A percentile compares a stretch with the other conserved stretches of the same genome.
phyloP scores from a whole-genome alignment of 2,888 invertebrate genomes.

The Lasioglossum calceatum region DNA sequence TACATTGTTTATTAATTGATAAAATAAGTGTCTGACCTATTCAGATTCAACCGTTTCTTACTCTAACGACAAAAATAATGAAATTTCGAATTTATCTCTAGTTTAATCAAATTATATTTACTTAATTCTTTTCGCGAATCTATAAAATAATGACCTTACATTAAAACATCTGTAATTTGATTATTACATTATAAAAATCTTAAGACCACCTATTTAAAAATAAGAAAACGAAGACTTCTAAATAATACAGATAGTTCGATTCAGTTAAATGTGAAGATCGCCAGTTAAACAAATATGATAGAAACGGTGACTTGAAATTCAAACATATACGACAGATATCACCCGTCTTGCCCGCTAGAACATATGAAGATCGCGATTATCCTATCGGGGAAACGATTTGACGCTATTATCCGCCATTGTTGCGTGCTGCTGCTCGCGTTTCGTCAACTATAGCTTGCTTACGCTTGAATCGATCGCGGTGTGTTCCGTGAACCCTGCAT shows the following conservation, averaged over 20 bases:
- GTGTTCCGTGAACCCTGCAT: constrained; percentile 42
- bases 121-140: background rate
- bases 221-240: background rate
- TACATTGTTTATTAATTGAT: background rate
- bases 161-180: background rate
- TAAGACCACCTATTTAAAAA: background rate
- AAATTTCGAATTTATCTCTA: background rate
- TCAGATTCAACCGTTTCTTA: background rate
- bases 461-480: constrained; percentile 39
- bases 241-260: background rate
- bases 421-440: constrained; percentile 13
- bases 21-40: background rate
- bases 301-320: background rate
- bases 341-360: background rate
- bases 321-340: background rate
- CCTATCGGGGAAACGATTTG: constrained; percentile 39
- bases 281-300: background rate
- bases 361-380: background rate
- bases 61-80: background rate
- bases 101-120: background rate
- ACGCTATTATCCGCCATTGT: background rate
- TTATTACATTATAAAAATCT: background rate
- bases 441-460: constrained; percentile 39
- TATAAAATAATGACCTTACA: background rate
- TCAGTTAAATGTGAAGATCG: background rate